phyloP scores from a whole-genome alignment of 2,113 vertebrate genomes.

The Ciconia boyciana region DNA sequence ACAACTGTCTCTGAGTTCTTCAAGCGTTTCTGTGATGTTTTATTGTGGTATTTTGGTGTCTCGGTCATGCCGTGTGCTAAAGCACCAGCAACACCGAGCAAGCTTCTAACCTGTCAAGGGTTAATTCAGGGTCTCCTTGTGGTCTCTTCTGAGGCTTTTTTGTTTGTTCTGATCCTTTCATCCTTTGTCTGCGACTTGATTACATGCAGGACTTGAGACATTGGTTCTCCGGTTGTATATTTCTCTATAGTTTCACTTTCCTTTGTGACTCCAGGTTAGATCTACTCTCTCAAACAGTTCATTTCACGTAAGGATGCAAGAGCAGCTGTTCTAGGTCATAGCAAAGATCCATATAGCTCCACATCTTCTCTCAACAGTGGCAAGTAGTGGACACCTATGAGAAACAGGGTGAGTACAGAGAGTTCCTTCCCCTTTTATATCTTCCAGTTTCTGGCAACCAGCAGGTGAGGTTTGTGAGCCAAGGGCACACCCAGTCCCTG shows the following conservation, averaged over 20 bases:
- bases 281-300: not conserved
- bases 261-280: slow-evolving; percentile 3
- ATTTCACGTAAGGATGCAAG: not conserved
- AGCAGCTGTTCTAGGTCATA: not conserved
- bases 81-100: not conserved
- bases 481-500: slow-evolving; percentile 10
- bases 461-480: not conserved
- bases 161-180: not conserved
- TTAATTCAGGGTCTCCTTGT: not conserved
- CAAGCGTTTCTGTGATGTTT: not conserved
- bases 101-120: not conserved
- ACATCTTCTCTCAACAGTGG: not conserved
- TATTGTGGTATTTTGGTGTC: not conserved
- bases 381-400: not conserved
- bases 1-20: not conserved
- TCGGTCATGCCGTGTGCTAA: not conserved
- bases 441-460: not conserved
- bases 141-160: not conserved
- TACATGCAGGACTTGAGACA: not conserved
- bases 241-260: slow-evolving; percentile 38
- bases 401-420: slow-evolving; percentile 12
- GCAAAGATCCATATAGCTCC: not conserved
- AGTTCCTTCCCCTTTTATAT: not conserved
- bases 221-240: not conserved
- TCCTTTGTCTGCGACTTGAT: not conserved